These are phyloP conservation scores for Zosterops borbonicus DNA, from an alignment of 2,113 vertebrate species.

Conservation along the genomic window DNA sequence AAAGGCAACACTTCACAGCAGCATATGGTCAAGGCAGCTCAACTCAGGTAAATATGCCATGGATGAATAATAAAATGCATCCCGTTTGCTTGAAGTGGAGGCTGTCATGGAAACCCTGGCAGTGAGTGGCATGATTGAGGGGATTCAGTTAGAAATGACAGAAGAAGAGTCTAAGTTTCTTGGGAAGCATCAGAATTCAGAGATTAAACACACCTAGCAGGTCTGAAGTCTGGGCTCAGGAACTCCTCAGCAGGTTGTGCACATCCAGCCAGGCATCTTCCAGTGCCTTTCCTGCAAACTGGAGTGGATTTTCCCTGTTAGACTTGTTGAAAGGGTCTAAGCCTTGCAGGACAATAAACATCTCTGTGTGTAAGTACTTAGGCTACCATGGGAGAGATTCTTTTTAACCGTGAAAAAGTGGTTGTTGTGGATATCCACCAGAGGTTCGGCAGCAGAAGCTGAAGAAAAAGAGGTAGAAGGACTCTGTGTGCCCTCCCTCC, in stretches of 20 bases:
- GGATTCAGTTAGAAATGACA: neutral
- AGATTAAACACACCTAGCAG: neutral
- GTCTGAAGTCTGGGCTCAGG: neutral
- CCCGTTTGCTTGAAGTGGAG: fast-evolving
- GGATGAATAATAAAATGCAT: neutral
- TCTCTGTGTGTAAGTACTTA: neutral
- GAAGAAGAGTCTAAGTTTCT: neutral
- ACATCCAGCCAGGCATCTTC: neutral
- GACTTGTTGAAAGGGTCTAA: neutral
- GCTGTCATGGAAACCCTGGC: slow-evolving; percentile 29
- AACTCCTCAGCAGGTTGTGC: neutral
- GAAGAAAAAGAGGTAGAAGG: neutral
- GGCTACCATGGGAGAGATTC: neutral
- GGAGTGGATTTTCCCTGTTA: neutral
- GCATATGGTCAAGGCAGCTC: neutral
- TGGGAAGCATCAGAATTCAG: neutral
- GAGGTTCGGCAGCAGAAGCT: neutral
- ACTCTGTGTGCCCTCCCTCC: fast-evolving
- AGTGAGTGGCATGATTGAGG: neutral
- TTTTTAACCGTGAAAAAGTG: neutral
- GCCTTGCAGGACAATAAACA: neutral
- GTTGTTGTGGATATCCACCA: neutral
- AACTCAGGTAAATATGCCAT: neutral
- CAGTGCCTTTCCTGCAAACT: neutral
- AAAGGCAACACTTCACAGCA: neutral